phyloP scores from a whole-genome alignment of 2,888 invertebrate species.

The Limnephilus lunatus region DNA sequence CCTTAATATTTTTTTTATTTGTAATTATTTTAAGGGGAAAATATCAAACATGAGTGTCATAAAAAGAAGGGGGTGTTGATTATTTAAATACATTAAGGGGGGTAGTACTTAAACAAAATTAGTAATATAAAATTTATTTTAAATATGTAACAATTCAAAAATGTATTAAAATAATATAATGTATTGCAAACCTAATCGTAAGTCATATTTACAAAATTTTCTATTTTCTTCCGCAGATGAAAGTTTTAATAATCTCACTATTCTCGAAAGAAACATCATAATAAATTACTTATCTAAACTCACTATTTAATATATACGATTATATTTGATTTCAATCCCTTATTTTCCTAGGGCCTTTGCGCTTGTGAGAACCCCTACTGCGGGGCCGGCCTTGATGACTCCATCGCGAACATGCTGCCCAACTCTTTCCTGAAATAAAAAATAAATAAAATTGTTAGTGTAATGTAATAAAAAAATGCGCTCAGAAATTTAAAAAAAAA shows the following conservation, averaged over 20 bases:
- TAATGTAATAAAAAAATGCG: background rate
- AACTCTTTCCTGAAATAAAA: constrained; percentile 54
- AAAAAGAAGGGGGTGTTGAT: too few relatives aligned
- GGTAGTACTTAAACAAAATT: too few relatives aligned
- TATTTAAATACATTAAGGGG: too few relatives aligned
- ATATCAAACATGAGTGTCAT: too few relatives aligned
- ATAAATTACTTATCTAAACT: background rate
- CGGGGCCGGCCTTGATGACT: constrained; percentile 59
- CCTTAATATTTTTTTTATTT: too few relatives aligned
- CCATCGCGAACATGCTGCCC: constrained; percentile 56
- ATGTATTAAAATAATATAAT: too few relatives aligned
- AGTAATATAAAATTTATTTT: too few relatives aligned
- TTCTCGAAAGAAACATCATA: background rate
- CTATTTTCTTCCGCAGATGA: background rate
- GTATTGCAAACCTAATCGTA: too few relatives aligned
- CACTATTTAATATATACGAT: background rate
- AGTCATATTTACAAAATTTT: background rate
- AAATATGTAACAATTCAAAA: too few relatives aligned
- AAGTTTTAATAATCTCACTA: background rate
- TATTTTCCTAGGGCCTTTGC: background rate
- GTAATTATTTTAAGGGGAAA: too few relatives aligned
- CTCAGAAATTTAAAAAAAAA: background rate
- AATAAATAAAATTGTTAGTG: background rate
- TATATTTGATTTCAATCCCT: background rate
- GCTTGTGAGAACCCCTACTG: constrained; percentile 42